phyloP scores from a whole-genome alignment of 1,140 invertebrate genomes.

The Mizuhopecten yessoensis region DNA sequence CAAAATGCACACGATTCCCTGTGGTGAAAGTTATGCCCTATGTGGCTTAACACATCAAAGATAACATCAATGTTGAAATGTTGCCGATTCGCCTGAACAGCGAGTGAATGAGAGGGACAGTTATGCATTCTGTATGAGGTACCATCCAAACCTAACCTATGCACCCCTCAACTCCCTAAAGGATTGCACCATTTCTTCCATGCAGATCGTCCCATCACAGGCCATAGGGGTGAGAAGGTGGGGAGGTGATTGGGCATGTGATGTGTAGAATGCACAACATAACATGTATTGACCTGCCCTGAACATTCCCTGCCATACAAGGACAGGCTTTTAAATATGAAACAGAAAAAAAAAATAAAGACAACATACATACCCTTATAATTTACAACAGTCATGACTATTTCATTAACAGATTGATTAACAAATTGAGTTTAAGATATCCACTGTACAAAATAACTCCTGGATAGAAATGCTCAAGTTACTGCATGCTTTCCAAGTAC shows the following conservation, averaged over 20 bases:
- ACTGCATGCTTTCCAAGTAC: conserved; percentile 8
- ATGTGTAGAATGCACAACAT: conserved; percentile 33
- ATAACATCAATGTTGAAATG: neutral
- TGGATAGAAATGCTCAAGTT: conserved; percentile 3
- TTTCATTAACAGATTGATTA: conserved; percentile 1
- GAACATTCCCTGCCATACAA: conserved; percentile 28
- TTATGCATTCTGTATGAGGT: conserved; percentile 34
- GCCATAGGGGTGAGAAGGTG: conserved; percentile 1
- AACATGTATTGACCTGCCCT: conserved; percentile 7
- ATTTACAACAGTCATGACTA: conserved; percentile 39
- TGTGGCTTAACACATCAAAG: neutral
- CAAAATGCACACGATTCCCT: conserved; percentile 30
- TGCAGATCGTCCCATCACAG: neutral
- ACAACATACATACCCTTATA: conserved; percentile 39
- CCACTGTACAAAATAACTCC: conserved; percentile 33
- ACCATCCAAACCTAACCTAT: neutral
- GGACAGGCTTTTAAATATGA: neutral
- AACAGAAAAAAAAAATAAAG: neutral
- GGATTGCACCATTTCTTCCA: neutral
- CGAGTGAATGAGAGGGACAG: conserved; percentile 29
- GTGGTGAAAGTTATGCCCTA: neutral
- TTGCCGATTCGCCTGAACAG: neutral
- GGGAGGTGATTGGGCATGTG: neutral
- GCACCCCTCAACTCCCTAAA: neutral
- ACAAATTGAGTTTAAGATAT: conserved; percentile 18